Conservation (phyloP, 2,888 invertebrate genomes). For the Dryomyza anilis region DNA sequence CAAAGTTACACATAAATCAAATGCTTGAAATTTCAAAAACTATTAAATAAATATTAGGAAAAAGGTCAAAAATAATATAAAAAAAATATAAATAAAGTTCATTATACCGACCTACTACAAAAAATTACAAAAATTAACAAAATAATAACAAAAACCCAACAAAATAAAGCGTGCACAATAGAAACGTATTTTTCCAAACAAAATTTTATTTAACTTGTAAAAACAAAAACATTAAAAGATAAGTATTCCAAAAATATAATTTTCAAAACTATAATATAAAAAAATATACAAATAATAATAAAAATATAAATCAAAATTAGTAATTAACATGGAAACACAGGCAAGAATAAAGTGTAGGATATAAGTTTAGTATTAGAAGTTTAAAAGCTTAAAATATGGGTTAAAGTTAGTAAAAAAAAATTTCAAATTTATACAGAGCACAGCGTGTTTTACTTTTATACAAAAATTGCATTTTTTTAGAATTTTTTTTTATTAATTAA, state of each 20-base stretch:
- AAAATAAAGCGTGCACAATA: conserved; percentile 49
- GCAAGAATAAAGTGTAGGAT: neutral
- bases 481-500: neutral
- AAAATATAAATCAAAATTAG: neutral
- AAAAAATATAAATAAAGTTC: too few species aligned
- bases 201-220: too few species aligned
- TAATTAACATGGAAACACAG: neutral
- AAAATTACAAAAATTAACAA: conserved; percentile 25
- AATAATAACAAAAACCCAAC: conserved; percentile 33
- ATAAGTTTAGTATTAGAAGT: neutral
- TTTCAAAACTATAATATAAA: conserved; percentile 11
- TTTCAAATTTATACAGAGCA: too few species aligned
- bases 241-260: conserved; percentile 13
- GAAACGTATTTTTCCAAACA: conserved; percentile 25
- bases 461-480: neutral
- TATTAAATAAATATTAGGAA: neutral
- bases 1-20: too few species aligned
- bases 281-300: neutral
- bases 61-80: conserved; percentile 24
- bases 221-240: too few species aligned
- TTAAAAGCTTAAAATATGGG: too few species aligned
- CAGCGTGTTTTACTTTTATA: too few species aligned
- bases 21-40: neutral
- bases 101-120: too few species aligned
- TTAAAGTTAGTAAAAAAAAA: neutral